Evolutionary conservation across 2,888 invertebrate species (phyloP), one percentile per base, ranked within the genome.

Genomic region (Pheosia tremula): DNA sequence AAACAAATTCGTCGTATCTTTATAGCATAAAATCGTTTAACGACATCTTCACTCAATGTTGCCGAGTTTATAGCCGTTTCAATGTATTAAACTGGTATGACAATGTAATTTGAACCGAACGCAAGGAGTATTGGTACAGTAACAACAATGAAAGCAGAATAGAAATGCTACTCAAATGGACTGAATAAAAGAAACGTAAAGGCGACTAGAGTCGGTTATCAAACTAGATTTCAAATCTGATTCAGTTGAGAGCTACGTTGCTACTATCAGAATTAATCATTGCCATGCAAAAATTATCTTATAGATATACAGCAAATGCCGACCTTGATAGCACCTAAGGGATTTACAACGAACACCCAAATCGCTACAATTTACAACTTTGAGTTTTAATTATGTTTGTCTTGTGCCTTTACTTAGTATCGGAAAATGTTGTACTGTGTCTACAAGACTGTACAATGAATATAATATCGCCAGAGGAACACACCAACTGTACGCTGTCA

Each of bases 361-460:
- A 24, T 24, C 24, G 24, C 1, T 24, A 24, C 24, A 24, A 24
- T 24, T 24, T 24, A 24, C 24, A 24, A 24, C 47, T 47, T 47
- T 47, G 47, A 47, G n/a, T 47, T 47, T 47, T 5, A 47, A 47
- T 47, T 0, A n/a, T 57, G 47, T 57, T 43, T 36, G 36, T 9
- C 52, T 24, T 24, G 7, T 52, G 8, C 5, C 8, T 36, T 9
- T 52, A 24, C 76, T 68, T 57, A 64, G 24, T 24, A 24, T 24
- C 24, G 24, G 24, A 24, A 24, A 24, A 1, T 24, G 0, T 24
- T 24, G 24, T 24, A 24, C 24, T 24, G 24, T 24, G 0, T 24
- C 24, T 24, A 24, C 24, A 24, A 24, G 24, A 24, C 24, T 24
- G 24, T 24, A 24, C 24, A 24, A 24, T 24, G 24, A 24, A 24